These are phyloP conservation scores for Pycnonotus jocosus DNA, from an alignment of 2,113 vertebrate genomes.

Conservation along the genomic window DNA sequence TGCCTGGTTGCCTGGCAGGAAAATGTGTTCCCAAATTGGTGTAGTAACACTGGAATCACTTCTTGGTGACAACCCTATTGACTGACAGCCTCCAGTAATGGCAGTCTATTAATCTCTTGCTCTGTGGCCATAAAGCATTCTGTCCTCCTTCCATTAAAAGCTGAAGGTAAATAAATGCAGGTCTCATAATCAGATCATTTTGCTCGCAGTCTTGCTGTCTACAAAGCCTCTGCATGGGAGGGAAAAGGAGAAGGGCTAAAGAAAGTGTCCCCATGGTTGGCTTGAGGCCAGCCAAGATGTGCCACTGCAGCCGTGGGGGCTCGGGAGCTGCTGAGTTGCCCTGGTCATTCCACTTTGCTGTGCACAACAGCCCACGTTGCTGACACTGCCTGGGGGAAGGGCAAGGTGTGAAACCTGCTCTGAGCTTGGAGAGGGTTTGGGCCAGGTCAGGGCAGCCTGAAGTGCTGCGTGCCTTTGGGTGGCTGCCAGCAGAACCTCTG, in stretches of 20 bases:
- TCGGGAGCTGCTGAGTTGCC: neutral
- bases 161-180: neutral
- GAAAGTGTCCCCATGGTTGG: neutral
- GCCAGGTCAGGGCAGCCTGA: neutral
- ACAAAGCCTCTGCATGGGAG: neutral
- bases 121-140: neutral
- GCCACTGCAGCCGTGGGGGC: neutral
- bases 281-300: neutral
- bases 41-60: neutral
- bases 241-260: neutral
- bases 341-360: neutral
- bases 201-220: neutral
- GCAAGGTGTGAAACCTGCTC: neutral
- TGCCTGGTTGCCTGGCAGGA: neutral
- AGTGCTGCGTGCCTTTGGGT: neutral
- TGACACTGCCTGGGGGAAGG: neutral
- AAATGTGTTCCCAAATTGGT: neutral
- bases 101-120: neutral
- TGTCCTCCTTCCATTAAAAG: neutral
- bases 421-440: neutral
- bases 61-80: neutral
- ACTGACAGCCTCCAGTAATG: neutral
- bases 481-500: neutral
- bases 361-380: rapidly evolving
- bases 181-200: neutral